Evolutionary conservation across 2,888 invertebrate species (phyloP), one percentile per base, ranked within the genome.

Genomic region (Plebejus argus): DNA sequence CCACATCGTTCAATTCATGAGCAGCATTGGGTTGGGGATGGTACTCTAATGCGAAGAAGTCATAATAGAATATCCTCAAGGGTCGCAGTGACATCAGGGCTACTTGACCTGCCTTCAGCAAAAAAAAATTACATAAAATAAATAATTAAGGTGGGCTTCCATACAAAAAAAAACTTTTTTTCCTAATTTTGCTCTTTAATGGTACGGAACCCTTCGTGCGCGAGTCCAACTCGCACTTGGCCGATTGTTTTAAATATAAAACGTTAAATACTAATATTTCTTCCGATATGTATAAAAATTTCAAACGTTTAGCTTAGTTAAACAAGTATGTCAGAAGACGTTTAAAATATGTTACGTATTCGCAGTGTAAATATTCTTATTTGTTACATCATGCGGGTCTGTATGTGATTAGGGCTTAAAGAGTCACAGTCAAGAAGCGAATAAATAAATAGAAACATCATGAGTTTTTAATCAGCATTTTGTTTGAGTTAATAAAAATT

Each of bases 381-480:
- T 20, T 1, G 12, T 66, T 66, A 66, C 66, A 66, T 28, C 66
- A 66, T 66, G 12, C 23, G 28, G 66, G 66, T 28, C 28, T 66
- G 66, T 66, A 66, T 66, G 66, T 66, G 33, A 28, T 66, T 15
- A 66, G 18, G 66, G 66, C 66, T 61, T 61, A 61, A 61, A 61
- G 61, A 12, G 61, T 61, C 56, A 8, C 15, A 49, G 12, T 49
- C 15, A 15, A 53, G 53, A 53, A 53, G 53, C 53, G 18, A 53
- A 53, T 53, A 53, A 3, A 53, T 53, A 53, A 15, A 53, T 53
- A 53, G 5, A 53, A 53, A 15, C 18, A 53, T 15, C 3, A 5
- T 53, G 49, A 5, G 49, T 18, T 53, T 49, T 53, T 53, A 53
- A 18, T 53, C 49, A 53, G 49, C 49, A 53, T 5, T 53, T 53